A percentile compares a stretch with the other conserved stretches of the same genome.
Conservation (phyloP, 2,113 vertebrate species). For the Dicrurus megarhynchus region DNA sequence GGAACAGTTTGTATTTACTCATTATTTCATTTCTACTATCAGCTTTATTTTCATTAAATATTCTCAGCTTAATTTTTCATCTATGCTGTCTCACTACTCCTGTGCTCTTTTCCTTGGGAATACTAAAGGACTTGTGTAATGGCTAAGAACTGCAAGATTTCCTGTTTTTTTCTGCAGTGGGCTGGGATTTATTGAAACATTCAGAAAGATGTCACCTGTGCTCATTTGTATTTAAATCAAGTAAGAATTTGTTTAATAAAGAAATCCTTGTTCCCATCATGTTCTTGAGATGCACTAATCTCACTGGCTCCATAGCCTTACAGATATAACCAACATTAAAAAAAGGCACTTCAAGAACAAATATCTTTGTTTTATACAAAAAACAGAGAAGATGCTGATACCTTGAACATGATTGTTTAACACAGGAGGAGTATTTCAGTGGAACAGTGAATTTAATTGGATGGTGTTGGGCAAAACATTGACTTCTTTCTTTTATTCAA, state of each 20-base stretch:
- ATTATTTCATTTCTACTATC: neutral
- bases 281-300: neutral
- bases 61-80: neutral
- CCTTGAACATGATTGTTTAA: neutral
- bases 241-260: neutral
- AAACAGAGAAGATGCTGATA: neutral
- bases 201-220: neutral
- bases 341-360: neutral
- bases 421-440: neutral
- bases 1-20: neutral
- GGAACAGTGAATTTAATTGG: neutral
- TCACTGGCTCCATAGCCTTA: neutral
- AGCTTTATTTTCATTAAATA: neutral
- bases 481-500: neutral
- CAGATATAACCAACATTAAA: neutral
- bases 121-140: neutral
- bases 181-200: neutral
- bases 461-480: neutral
- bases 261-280: neutral
- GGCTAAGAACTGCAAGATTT: neutral
- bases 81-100: neutral
- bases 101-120: neutral
- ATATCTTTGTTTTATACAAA: neutral
- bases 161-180: neutral
- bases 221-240: neutral